Conservation (phyloP, 2,888 invertebrate species). For the Cataglyphis rosenhaueri region DNA sequence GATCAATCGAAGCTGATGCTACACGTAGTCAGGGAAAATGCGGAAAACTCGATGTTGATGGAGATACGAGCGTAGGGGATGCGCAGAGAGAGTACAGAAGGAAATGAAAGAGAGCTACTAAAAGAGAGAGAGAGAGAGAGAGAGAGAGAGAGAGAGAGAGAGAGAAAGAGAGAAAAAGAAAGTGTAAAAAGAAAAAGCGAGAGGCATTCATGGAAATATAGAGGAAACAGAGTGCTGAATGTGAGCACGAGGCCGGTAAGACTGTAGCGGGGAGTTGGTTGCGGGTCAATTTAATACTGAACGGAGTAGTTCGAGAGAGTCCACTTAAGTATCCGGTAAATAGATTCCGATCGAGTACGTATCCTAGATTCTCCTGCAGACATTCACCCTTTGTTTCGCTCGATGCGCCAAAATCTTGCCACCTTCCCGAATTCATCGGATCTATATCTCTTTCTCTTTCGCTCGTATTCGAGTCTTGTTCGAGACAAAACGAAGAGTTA, state of each 20-base stretch:
- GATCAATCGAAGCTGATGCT: neutral
- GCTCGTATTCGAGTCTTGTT: neutral
- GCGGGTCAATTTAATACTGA: slow-evolving; percentile 79
- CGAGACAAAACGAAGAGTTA: slow-evolving; percentile 29
- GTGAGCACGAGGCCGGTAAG: slow-evolving; percentile 13
- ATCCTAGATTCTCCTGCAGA: slow-evolving; percentile 72
- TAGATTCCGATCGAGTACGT: slow-evolving; percentile 78
- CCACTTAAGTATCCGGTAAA: slow-evolving; percentile 79
- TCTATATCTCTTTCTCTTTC: neutral
- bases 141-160: neutral
- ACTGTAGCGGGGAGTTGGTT: slow-evolving; percentile 64
- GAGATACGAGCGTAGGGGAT: slow-evolving; percentile 10
- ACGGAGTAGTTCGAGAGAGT: slow-evolving; percentile 74
- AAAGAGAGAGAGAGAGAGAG: neutral
- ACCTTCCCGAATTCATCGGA: neutral
- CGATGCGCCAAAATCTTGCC: neutral
- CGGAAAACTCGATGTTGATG: slow-evolving; percentile 28
- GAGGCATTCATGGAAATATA: slow-evolving; percentile 16
- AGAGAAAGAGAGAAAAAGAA: neutral
- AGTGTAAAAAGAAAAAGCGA: neutral
- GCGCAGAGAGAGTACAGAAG: neutral
- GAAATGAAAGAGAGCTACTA: neutral
- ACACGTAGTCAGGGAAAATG: neutral
- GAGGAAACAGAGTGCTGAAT: neutral
- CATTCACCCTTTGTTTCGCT: slow-evolving; percentile 64